Conservation (phyloP, 92 coral and sea anemone genomes). For the Porites evermanni region DNA sequence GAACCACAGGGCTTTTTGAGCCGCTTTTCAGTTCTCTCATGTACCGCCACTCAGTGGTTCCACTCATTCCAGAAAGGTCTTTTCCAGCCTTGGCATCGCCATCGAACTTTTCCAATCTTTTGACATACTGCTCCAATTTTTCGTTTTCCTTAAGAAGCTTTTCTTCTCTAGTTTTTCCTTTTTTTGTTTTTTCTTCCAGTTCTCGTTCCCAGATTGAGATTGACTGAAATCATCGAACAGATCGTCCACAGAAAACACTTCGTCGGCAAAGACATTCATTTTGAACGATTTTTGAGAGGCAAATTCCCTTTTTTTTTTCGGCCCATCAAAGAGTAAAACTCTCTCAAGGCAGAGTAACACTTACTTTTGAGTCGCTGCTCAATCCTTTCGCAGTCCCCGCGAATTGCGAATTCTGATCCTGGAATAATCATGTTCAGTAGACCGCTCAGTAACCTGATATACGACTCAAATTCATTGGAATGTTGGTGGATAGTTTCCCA, state of each 20-base stretch:
- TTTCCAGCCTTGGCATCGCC: background rate
- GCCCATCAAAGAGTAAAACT: background rate
- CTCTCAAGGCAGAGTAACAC: background rate
- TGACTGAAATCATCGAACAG: background rate
- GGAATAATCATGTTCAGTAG: background rate
- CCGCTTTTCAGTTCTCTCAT: slow-evolving; percentile 26
- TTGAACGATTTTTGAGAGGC: background rate
- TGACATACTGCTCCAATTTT: background rate
- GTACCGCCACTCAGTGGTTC: background rate
- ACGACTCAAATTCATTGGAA: background rate
- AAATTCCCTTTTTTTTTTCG: background rate
- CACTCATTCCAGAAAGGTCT: background rate
- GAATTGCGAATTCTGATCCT: background rate
- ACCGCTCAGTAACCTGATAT: background rate
- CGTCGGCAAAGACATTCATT: background rate
- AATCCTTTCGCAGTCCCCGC: background rate
- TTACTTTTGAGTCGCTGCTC: background rate
- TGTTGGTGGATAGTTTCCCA: background rate
- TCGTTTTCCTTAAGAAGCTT: slow-evolving; percentile 2
- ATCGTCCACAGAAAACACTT: background rate
- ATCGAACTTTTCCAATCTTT: background rate
- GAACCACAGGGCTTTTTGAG: slow-evolving; percentile 17
- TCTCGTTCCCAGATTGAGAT: background rate
- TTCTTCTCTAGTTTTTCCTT: background rate
- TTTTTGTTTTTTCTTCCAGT: background rate